Conservation (phyloP, 1,140 invertebrate species). For the Brachionus plicatilis region DNA sequence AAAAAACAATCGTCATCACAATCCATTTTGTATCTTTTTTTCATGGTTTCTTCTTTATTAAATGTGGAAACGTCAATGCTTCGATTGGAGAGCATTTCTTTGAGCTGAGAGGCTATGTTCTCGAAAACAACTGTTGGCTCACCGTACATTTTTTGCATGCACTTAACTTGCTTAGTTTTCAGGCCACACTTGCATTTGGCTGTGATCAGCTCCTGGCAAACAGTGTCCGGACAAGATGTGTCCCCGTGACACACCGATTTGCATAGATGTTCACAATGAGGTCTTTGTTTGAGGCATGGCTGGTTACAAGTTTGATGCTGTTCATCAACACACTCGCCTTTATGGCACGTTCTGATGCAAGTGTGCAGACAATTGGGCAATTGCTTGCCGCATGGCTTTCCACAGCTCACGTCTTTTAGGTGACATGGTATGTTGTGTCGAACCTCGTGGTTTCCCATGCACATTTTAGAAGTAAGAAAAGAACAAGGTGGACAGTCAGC, state of each 20-base stretch:
- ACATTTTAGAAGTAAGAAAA: constrained; percentile 76
- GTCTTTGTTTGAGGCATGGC: constrained; percentile 64
- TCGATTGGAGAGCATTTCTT: constrained; percentile 16
- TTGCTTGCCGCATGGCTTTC: constrained; percentile 71
- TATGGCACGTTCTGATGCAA: constrained; percentile 69
- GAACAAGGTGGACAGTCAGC: constrained; percentile 83
- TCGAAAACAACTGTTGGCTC: constrained; percentile 20
- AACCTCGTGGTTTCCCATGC: constrained; percentile 80
- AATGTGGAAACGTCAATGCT: constrained; percentile 14
- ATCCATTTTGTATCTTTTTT: constrained; percentile 60
- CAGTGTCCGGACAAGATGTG: constrained; percentile 60
- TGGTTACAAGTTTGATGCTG: constrained; percentile 63
- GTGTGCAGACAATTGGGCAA: constrained; percentile 72
- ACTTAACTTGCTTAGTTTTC: constrained; percentile 2
- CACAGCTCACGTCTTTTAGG: constrained; percentile 79
- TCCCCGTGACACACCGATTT: constrained; percentile 67
- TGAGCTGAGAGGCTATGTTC: constrained; percentile 18
- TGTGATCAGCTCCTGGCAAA: constrained; percentile 62
- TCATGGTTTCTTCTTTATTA: constrained; percentile 8
- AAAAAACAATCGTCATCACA: constrained; percentile 85
- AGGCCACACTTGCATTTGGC: constrained; percentile 30
- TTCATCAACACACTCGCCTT: constrained; percentile 56
- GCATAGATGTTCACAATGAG: constrained; percentile 72
- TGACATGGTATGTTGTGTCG: constrained; percentile 62
- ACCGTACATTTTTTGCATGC: not conserved